Percentiles rank a stretch among this genome's conserved stretches.
phyloP scores from a whole-genome alignment of 2,888 invertebrate genomes.

The Sinopyrophorus schimmeli region DNA sequence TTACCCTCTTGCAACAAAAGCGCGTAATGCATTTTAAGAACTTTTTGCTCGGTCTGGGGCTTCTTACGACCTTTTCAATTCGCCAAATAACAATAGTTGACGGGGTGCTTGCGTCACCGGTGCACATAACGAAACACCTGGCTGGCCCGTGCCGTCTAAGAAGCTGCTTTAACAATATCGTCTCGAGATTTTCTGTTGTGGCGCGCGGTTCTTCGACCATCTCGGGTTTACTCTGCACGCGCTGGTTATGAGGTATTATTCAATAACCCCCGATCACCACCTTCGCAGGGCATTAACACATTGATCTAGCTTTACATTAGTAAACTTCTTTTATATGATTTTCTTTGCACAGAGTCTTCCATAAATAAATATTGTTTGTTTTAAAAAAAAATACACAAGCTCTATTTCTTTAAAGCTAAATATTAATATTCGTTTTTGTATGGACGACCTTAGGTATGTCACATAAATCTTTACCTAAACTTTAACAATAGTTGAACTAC shows the following conservation, averaged over 20 bases:
- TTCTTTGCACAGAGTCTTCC: too few relatives aligned
- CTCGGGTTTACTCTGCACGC: conserved; percentile 24
- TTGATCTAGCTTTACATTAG: too few relatives aligned
- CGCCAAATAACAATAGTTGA: conserved; percentile 30
- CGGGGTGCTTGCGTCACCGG: conserved; percentile 35
- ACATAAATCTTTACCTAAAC: too few relatives aligned
- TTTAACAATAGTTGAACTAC: conserved; percentile 23
- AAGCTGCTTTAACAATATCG: conserved; percentile 34
- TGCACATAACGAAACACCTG: conserved; percentile 33
- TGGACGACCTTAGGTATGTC: too few relatives aligned
- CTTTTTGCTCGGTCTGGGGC: conserved; percentile 34
- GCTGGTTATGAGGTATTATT: too few relatives aligned
- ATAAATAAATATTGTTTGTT: too few relatives aligned
- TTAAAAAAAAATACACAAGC: too few relatives aligned
- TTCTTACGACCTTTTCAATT: conserved; percentile 33
- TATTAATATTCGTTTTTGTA: too few relatives aligned
- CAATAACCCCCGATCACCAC: too few relatives aligned
- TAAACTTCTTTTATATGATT: too few relatives aligned
- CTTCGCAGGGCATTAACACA: too few relatives aligned
- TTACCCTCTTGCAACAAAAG: conserved; percentile 35
- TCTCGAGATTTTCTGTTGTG: conserved; percentile 29
- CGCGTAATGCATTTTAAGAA: conserved; percentile 32
- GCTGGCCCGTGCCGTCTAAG: conserved; percentile 38
- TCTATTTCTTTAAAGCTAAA: too few relatives aligned
- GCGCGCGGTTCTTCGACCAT: conserved; percentile 19